Percentiles rank a stretch among this genome's conserved stretches.
Evolutionary conservation across 1,140 invertebrate species (phyloP).

Genomic region (Mercenaria mercenaria): DNA sequence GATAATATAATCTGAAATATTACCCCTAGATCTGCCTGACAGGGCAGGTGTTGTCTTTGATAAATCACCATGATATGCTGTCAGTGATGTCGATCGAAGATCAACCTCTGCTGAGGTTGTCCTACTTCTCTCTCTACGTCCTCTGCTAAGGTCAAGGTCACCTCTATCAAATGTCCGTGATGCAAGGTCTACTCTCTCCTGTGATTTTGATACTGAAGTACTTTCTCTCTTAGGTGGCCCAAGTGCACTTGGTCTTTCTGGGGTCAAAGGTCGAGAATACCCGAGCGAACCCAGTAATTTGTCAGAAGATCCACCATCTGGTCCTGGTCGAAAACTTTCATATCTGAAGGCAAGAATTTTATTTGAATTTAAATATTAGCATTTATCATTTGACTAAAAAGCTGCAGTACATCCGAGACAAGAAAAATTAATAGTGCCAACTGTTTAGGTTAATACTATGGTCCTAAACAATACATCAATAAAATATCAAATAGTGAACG

Average conservation of each 20-base stretch:
- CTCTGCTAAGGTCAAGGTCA: conserved; percentile 15
- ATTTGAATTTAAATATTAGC: neutral
- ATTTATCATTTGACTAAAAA: no score
- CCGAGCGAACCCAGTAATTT: neutral
- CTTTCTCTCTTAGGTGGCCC: neutral
- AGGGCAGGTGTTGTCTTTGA: conserved; percentile 50
- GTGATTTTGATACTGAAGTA: neutral
- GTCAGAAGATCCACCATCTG: conserved; percentile 50
- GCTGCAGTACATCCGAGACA: no score
- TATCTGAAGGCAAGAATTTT: no score
- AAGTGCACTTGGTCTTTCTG: conserved; percentile 38
- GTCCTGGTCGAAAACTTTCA: conserved; percentile 36
- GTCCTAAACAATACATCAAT: no score
- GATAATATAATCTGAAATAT: no score
- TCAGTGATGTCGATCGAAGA: conserved; percentile 13
- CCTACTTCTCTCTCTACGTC: conserved; percentile 8
- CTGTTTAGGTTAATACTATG: no score
- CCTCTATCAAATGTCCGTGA: conserved; percentile 44
- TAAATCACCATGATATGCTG: conserved; percentile 25
- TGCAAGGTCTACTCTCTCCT: neutral
- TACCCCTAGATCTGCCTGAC: conserved; percentile 52
- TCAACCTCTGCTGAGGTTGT: conserved; percentile 56
- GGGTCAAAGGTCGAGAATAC: conserved; percentile 19
- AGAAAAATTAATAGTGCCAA: no score
- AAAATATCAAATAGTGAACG: no score